These are phyloP conservation scores for Caenorhabditis sinica DNA, from an alignment of 2,888 invertebrate species.

Conservation along the genomic window DNA sequence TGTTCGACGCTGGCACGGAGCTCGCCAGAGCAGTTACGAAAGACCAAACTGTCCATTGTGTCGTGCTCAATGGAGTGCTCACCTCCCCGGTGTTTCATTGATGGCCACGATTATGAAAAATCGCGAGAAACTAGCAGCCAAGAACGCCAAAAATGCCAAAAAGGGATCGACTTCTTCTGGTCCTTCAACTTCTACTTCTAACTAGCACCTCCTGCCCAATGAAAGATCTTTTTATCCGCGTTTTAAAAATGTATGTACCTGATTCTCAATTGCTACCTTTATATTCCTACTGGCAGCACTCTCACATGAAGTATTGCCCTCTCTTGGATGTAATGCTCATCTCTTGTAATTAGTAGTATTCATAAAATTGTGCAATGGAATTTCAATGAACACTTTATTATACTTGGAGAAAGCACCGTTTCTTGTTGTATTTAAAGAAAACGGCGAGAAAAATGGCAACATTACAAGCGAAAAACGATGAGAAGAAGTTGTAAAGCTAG, in stretches of 20 bases:
- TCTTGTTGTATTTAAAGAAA: constrained; percentile 8
- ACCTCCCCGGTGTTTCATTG: neutral
- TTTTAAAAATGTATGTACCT: neutral
- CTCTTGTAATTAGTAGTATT: neutral
- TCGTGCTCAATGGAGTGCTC: constrained; percentile 29
- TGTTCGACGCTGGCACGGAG: constrained; percentile 29
- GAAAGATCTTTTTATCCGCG: constrained; percentile 1
- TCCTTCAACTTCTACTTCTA: constrained; percentile 3
- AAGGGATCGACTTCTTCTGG: constrained; percentile 4
- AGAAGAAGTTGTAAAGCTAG: constrained; percentile 31
- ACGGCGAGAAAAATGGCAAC: constrained; percentile 51
- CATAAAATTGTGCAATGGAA: neutral
- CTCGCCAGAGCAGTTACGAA: neutral
- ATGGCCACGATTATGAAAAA: constrained; percentile 33
- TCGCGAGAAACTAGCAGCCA: neutral
- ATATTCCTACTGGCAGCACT: neutral
- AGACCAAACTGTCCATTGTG: constrained; percentile 47
- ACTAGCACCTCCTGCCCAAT: neutral
- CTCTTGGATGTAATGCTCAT: neutral
- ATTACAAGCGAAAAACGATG: neutral
- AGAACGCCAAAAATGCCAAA: neutral
- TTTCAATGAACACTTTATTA: constrained; percentile 4
- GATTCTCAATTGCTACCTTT: neutral
- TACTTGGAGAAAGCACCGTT: constrained; percentile 5
- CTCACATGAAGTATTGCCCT: neutral